Percentiles rank a stretch among this genome's conserved stretches.
These are phyloP conservation scores for Isurus oxyrinchus DNA, from an alignment of 2,113 vertebrate genomes.

Conservation along the genomic window DNA sequence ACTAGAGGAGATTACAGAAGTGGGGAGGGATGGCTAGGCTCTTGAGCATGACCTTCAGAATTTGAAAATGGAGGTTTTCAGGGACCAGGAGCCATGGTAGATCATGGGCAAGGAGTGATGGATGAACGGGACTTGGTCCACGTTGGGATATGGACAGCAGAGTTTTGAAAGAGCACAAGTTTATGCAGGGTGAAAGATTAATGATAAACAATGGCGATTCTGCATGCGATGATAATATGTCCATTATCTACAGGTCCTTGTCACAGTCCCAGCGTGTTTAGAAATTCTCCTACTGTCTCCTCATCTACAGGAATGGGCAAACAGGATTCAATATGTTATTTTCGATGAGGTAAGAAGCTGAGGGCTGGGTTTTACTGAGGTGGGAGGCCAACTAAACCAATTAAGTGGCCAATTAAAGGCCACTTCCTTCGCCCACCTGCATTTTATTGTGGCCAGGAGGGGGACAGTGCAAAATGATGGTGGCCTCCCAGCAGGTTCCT, in stretches of 20 bases:
- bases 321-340: conserved; percentile 53
- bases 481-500: too few relatives aligned
- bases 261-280: conserved; percentile 56
- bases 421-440: too few relatives aligned
- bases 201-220: not conserved
- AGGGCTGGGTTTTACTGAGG: too few relatives aligned
- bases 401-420: too few relatives aligned
- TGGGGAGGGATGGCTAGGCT: not conserved
- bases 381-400: too few relatives aligned
- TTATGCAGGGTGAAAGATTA: not conserved
- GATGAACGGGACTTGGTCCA: not conserved
- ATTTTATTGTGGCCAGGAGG: too few relatives aligned
- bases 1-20: too few relatives aligned
- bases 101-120: not conserved
- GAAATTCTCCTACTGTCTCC: conserved; percentile 54
- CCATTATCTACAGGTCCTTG: conserved; percentile 45
- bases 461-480: too few relatives aligned
- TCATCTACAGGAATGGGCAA: conserved; percentile 50
- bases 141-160: not conserved
- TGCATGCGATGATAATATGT: not conserved
- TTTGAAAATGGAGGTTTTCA: not conserved
- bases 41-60: not conserved
- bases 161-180: not conserved
- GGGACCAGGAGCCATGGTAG: not conserved
- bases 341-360: conserved; percentile 53